phyloP scores from a whole-genome alignment of 1,140 invertebrate genomes.

The Conus ventricosus region DNA sequence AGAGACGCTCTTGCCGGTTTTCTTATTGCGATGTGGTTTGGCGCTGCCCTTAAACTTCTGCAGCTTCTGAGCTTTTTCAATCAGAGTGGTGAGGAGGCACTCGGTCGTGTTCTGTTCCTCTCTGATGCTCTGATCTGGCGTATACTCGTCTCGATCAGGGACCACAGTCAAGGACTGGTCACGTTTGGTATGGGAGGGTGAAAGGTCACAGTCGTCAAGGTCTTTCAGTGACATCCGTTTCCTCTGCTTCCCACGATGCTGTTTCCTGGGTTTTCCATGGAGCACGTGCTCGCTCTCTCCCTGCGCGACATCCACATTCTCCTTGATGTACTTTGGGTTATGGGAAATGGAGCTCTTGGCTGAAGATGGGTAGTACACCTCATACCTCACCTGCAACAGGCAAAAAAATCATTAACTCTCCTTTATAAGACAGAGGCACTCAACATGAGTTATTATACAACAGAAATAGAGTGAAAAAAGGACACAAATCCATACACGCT shows the following conservation, averaged over 20 bases:
- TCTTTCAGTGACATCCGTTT: slow-evolving; percentile 26
- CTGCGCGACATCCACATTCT: background rate
- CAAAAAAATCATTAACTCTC: background rate
- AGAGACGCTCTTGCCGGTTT: background rate
- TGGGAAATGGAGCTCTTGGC: slow-evolving; percentile 38
- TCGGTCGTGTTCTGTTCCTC: slow-evolving; percentile 2
- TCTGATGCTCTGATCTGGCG: background rate
- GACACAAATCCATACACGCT: no score
- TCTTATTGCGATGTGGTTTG: background rate
- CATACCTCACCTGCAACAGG: slow-evolving; percentile 33
- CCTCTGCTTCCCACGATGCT: slow-evolving; percentile 25
- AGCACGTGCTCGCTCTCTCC: slow-evolving; percentile 15
- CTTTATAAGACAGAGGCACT: no score
- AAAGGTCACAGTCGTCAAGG: slow-evolving; percentile 8
- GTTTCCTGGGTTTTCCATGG: slow-evolving; percentile 1
- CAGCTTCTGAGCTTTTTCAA: slow-evolving; percentile 27
- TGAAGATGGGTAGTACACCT: slow-evolving; percentile 41
- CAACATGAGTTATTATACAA: no score
- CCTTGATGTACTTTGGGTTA: slow-evolving; percentile 41
- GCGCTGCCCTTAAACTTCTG: background rate
- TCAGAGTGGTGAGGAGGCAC: slow-evolving; percentile 3
- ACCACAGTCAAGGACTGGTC: background rate
- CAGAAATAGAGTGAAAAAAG: no score
- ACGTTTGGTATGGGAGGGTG: background rate
- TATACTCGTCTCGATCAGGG: background rate